Evolutionary conservation across 64 coral and sea anemone species (phyloP).

Genomic region (Astreopora myriophthalma): DNA sequence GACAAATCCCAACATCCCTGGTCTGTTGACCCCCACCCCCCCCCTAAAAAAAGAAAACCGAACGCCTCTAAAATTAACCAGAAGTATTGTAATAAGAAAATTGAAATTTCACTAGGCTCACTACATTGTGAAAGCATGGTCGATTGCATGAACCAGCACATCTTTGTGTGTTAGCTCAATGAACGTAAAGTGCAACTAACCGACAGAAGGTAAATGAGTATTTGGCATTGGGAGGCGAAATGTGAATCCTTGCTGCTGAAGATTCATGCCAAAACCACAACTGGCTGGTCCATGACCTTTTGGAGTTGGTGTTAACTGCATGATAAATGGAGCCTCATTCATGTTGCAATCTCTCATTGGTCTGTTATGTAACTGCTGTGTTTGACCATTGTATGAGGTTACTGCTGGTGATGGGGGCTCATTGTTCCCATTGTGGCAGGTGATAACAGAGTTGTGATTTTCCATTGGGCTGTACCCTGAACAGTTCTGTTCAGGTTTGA

Average conservation of each 20-base stretch:
- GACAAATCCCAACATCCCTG: no score
- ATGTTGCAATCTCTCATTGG: conserved; percentile 69
- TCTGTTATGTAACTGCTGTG: conserved; percentile 32
- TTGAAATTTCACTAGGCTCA: no score
- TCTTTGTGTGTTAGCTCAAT: no score
- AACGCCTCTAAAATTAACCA: no score
- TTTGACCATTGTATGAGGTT: conserved; percentile 57
- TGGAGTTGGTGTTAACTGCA: conserved; percentile 63
- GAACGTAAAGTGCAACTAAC: conserved; percentile 34
- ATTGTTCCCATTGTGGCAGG: conserved; percentile 57
- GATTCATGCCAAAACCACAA: conserved; percentile 69
- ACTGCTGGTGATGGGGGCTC: conserved; percentile 73
- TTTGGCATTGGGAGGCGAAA: conserved; percentile 77
- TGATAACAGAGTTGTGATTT: conserved; percentile 67
- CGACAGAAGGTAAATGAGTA: conserved; percentile 66
- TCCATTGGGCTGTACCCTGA: conserved; percentile 75
- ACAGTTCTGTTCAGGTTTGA: conserved; percentile 92
- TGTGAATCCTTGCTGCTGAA: conserved; percentile 78
- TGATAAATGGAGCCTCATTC: conserved; percentile 63
- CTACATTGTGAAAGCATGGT: no score
- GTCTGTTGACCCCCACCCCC: no score
- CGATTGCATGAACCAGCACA: no score
- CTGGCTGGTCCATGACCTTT: conserved; percentile 63
- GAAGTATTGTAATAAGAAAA: no score
- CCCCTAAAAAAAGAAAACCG: no score